Evolutionary conservation across 2,888 invertebrate species (phyloP), one percentile per base, ranked within the genome.

Genomic region (Meandrusa payeni): DNA sequence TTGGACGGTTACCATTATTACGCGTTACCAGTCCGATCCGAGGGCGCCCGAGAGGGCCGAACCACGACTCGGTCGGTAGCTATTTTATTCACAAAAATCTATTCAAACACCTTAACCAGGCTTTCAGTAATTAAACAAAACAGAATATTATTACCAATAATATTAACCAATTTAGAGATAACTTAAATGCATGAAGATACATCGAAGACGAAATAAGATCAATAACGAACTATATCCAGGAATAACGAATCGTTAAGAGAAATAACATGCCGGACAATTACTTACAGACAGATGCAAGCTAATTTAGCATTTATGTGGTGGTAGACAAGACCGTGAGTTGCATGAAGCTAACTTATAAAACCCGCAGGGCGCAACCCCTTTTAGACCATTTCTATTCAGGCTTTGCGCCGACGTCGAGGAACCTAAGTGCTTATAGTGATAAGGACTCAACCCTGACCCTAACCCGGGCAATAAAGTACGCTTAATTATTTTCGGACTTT

Each of bases 391-490:
- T 72, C 75, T 78, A 83, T 83, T 80, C 82, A 70, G 58, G 50
- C 50, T 60, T 51, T 56, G 69, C 60, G 24, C 41, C 45, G 52
- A 55, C 57, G 55, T 59, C 60, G 52, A 53, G 58, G 59, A 65
- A 64, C 69, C 74, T 78, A 72, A 77, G 78, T 74, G 72, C 73
- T 77, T 69, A 75, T 68, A 67, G 69, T 69, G 70, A 74, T 79
- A 76, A 70, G 32, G 11, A 28, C 19, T 28, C 26, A 36, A 45
- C 40, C 62, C 55, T 56, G 49, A 50, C 37, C 57, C 55, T 48
- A 54, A 50, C 55, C 53, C 46, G 43, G 50, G 55, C 61, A 62
- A 65, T 66, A 66, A 63, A 57, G 54, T 48, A 42, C 15, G 22
- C 33, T 47, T 65, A 69, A 67, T 68, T 68, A 66, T 65, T 64